Evolutionary conservation across 2,888 invertebrate genomes (phyloP).

Genomic region (Drosophila peninsularis): DNA sequence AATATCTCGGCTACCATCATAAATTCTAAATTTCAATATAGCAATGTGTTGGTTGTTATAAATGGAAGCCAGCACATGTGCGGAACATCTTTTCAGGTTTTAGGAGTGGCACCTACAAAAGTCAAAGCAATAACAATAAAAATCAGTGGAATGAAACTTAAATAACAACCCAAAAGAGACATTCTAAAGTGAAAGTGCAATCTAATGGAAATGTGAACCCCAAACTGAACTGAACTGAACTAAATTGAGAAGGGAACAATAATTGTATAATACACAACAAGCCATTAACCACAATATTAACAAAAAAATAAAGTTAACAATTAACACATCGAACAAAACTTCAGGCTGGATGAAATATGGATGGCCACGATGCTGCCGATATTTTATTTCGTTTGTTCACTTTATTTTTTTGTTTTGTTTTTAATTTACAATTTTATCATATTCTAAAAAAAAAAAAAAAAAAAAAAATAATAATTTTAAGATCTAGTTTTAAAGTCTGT

Average conservation of each 20-base stretch:
- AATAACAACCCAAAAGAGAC: not conserved
- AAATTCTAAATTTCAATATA: not conserved
- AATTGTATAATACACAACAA: conserved; percentile 38
- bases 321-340: conserved; percentile 15
- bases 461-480: conserved; percentile 51
- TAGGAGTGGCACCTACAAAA: not conserved
- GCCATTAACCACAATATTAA: conserved; percentile 43
- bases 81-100: conserved; percentile 36
- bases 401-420: conserved; percentile 18
- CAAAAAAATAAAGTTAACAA: conserved; percentile 34
- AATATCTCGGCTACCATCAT: conserved; percentile 1
- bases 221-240: conserved; percentile 19
- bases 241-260: conserved; percentile 15
- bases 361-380: not conserved
- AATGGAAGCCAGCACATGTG: not conserved
- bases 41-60: not conserved
- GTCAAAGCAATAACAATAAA: not conserved
- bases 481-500: conserved; percentile 65
- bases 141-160: not conserved
- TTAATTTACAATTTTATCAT: conserved; percentile 18
- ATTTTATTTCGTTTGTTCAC: conserved; percentile 26
- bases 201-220: conserved; percentile 10
- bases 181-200: conserved; percentile 29
- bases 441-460: conserved; percentile 34
- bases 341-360: conserved; percentile 7